These are phyloP conservation scores for Sander lucioperca DNA, from an alignment of 2,113 vertebrate species.

Conservation along the genomic window DNA sequence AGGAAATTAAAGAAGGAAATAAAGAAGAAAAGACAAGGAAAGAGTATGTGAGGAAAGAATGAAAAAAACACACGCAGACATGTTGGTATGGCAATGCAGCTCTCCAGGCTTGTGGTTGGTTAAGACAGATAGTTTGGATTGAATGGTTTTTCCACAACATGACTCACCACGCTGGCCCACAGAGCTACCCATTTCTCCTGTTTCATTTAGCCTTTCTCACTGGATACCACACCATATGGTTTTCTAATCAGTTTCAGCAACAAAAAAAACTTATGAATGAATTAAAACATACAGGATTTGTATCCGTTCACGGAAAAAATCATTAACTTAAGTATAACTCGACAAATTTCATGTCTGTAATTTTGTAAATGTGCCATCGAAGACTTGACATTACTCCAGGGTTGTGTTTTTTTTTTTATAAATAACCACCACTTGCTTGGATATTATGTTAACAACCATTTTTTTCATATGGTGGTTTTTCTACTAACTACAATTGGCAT, in stretches of 20 bases:
- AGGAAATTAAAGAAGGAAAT: slow-evolving; percentile 1
- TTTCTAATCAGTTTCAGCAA: slow-evolving; percentile 35
- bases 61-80: neutral
- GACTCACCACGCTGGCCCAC: slow-evolving; percentile 64
- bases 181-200: slow-evolving; percentile 40
- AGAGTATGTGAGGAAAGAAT: neutral
- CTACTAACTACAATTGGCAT: neutral
- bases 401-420: no score
- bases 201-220: slow-evolving; percentile 33
- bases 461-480: slow-evolving; percentile 10
- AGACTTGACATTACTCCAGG: neutral
- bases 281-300: neutral
- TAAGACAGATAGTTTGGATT: slow-evolving; percentile 47
- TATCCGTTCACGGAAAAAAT: neutral
- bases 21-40: neutral
- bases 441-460: neutral
- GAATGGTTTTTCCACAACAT: slow-evolving; percentile 65
- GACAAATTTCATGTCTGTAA: neutral
- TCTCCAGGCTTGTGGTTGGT: slow-evolving; percentile 41
- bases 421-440: neutral
- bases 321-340: neutral
- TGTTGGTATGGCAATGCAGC: slow-evolving; percentile 17
- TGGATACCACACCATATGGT: slow-evolving; percentile 25
- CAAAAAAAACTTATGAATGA: slow-evolving; percentile 10
- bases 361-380: neutral